Conservation (phyloP, 2,888 invertebrate genomes). For the Charanyca ferruginea region DNA sequence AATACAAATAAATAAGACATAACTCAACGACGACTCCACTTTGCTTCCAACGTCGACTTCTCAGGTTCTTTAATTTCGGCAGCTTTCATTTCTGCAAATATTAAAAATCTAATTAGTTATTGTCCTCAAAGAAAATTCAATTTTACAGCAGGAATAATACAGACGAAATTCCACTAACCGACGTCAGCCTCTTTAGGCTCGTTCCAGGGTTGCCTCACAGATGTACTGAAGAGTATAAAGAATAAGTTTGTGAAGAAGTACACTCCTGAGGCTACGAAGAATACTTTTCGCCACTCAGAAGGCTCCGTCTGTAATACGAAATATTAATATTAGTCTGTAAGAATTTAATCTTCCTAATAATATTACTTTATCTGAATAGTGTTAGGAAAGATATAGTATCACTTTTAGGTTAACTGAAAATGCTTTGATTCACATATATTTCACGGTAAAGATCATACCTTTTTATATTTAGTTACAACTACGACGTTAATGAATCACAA, state of each 20-base stretch:
- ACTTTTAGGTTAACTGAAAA: background rate
- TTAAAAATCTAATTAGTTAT: slow-evolving; percentile 50
- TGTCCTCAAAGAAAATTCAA: background rate
- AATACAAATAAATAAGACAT: slow-evolving; percentile 51
- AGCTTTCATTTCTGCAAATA: slow-evolving; percentile 71
- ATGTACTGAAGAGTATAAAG: slow-evolving; percentile 93
- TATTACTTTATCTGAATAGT: background rate
- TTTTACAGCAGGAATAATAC: background rate
- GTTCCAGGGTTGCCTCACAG: slow-evolving; percentile 94
- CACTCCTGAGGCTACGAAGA: slow-evolving; percentile 93
- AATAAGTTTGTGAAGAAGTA: slow-evolving; percentile 93
- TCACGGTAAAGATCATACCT: too few species aligned
- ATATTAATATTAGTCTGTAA: slow-evolving; percentile 34
- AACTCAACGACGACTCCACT: slow-evolving; percentile 39
- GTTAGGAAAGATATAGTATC: background rate
- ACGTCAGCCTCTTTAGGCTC: slow-evolving; percentile 82
- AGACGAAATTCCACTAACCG: slow-evolving; percentile 65
- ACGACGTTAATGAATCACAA: too few species aligned
- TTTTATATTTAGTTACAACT: too few species aligned
- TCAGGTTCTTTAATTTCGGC: slow-evolving; percentile 69
- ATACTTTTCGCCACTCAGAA: slow-evolving; percentile 94
- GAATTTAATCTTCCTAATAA: background rate
- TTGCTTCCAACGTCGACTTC: slow-evolving; percentile 48
- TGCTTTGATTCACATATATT: background rate
- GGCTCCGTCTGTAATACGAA: slow-evolving; percentile 89